Evolutionary conservation across 2,888 invertebrate genomes (phyloP).

Genomic region (Tenthredo amoena): DNA sequence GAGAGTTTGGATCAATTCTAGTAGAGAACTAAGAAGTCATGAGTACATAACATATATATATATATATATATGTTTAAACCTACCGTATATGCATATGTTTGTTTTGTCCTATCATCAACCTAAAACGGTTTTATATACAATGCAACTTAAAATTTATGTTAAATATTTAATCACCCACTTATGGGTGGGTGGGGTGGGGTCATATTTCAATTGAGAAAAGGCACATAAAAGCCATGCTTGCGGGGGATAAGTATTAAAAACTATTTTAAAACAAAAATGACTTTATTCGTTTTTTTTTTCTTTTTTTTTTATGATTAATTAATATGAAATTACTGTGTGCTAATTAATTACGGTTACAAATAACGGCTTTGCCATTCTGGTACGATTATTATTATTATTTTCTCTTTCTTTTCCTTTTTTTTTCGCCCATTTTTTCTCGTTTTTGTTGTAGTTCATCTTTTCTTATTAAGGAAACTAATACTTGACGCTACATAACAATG

Average conservation of each 20-base stretch:
- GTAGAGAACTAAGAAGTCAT: neutral
- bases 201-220: conserved; percentile 30
- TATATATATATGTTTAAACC: conserved; percentile 4
- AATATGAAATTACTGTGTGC: conserved; percentile 66
- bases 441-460: neutral
- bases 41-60: neutral
- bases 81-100: conserved; percentile 10
- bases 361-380: conserved; percentile 55
- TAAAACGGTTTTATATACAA: conserved; percentile 40
- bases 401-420: neutral
- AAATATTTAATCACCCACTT: conserved; percentile 1
- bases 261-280: conserved; percentile 63
- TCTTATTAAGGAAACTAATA: conserved; percentile 35
- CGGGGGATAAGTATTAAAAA: conserved; percentile 45
- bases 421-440: too few species aligned
- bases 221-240: conserved; percentile 38
- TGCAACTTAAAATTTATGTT: conserved; percentile 37
- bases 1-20: neutral
- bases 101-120: conserved; percentile 30
- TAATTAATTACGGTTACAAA: conserved; percentile 65
- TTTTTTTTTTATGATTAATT: conserved; percentile 64
- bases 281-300: conserved; percentile 56
- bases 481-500: conserved; percentile 40
- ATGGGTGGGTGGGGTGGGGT: neutral
- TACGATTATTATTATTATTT: conserved; percentile 6